Percentiles rank a stretch among this genome's conserved stretches.
These are phyloP conservation scores for Onychomys arenicola DNA, from an alignment of 2,797 vertebrate genomes.

Conservation along the genomic window DNA sequence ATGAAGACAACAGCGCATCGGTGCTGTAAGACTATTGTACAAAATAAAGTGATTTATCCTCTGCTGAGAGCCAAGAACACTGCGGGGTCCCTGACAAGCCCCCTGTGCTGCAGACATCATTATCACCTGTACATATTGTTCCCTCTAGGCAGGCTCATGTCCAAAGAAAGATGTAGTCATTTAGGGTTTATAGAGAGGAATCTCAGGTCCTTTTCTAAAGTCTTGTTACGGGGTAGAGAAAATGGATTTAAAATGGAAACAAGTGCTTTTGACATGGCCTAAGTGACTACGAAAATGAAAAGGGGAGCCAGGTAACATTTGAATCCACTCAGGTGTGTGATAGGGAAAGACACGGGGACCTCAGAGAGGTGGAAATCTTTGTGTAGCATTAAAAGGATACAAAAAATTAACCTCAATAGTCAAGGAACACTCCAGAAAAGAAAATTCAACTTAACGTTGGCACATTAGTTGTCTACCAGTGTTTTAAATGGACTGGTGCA, in stretches of 20 bases:
- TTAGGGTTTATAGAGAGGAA: not conserved
- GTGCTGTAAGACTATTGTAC: not conserved
- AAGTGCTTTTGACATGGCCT: not conserved
- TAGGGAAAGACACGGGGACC: not conserved
- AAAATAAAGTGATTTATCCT: not conserved
- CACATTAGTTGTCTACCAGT: not conserved
- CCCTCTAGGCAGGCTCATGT: not conserved
- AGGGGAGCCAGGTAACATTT: not conserved
- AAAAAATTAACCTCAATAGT: not conserved
- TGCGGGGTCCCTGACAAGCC: not conserved
- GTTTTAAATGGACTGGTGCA: not conserved
- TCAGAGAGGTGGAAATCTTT: not conserved
- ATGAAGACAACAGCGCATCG: not conserved
- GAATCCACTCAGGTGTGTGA: not conserved
- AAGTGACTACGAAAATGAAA: not conserved
- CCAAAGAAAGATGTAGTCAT: not conserved
- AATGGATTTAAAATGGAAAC: not conserved
- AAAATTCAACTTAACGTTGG: not conserved
- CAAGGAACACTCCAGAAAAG: not conserved
- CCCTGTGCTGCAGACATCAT: not conserved
- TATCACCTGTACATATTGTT: not conserved
- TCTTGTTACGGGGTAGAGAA: not conserved
- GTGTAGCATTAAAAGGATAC: not conserved
- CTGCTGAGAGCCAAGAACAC: not conserved
- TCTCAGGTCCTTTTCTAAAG: not conserved